These are phyloP conservation scores for Tamias sibiricus DNA, from an alignment of 2,113 vertebrate genomes.

Conservation along the genomic window DNA sequence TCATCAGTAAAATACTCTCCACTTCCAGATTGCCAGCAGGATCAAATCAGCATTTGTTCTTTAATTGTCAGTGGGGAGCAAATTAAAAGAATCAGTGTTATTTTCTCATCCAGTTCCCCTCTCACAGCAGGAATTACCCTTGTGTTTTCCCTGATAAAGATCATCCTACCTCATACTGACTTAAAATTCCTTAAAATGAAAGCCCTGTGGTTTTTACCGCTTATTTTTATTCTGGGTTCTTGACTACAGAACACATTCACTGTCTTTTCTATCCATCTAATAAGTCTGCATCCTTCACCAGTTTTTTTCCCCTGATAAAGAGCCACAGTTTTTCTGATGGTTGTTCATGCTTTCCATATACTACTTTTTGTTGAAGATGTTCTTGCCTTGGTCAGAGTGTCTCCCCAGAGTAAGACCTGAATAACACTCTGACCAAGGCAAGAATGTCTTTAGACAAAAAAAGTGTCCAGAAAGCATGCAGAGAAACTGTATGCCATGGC, in stretches of 20 bases:
- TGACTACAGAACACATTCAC: background rate
- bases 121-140: background rate
- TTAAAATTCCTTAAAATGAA: slow-evolving; percentile 27
- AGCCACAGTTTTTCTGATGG: background rate
- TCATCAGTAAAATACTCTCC: background rate
- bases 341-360: slow-evolving; percentile 7
- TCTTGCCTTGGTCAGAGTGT: background rate
- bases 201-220: background rate
- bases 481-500: background rate
- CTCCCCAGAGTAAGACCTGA: background rate
- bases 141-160: background rate
- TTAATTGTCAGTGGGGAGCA: background rate
- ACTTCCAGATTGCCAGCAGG: background rate
- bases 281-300: background rate
- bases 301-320: background rate
- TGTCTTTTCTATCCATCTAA: background rate
- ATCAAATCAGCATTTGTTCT: background rate
- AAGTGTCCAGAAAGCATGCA: background rate
- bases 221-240: slow-evolving; percentile 12
- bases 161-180: background rate
- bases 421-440: background rate
- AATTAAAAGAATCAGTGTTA: background rate
- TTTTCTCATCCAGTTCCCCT: background rate
- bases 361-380: background rate
- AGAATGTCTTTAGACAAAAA: background rate